A percentile compares a stretch with the other conserved stretches of the same genome.
Evolutionary conservation across 2,113 vertebrate genomes (phyloP).

Genomic region (Paedocypris sp.): DNA sequence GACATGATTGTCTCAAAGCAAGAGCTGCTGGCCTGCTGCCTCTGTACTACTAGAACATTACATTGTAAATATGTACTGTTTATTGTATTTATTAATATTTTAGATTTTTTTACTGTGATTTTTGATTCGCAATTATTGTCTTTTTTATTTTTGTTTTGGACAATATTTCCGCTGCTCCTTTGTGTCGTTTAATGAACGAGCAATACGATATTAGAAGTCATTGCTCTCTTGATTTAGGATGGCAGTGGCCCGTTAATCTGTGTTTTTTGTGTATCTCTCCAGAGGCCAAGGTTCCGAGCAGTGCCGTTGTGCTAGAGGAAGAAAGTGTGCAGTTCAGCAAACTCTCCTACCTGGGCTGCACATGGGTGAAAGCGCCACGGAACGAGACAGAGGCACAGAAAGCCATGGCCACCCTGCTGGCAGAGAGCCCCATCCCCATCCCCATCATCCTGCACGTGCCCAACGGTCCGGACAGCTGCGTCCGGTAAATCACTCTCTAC

Average conservation of each 20-base stretch:
- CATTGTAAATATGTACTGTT: no score
- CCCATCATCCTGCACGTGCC: constrained; percentile 87
- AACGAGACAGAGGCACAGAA: constrained; percentile 78
- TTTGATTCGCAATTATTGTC: no score
- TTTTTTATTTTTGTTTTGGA: no score
- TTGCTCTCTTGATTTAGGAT: no score
- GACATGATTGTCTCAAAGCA: not conserved
- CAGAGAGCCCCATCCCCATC: constrained; percentile 70
- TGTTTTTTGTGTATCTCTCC: not conserved
- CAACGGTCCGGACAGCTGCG: constrained; percentile 82
- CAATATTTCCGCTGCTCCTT: no score
- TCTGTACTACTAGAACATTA: no score
- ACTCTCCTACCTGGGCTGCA: constrained; percentile 84
- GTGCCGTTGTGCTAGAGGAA: constrained; percentile 64
- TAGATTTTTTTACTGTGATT: no score
- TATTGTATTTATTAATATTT: no score
- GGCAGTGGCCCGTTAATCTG: no score
- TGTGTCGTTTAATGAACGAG: no score
- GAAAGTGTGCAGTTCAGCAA: constrained; percentile 95
- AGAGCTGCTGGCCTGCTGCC: no score
- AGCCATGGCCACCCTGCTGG: constrained; percentile 79
- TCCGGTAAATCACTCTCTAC: constrained; percentile 67
- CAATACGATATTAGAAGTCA: no score
- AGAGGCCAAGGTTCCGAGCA: constrained; percentile 20
- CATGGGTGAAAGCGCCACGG: constrained; percentile 86